Percentiles rank a stretch among this genome's conserved stretches.
Conservation (phyloP, 2,113 vertebrate genomes). For the Pantherophis guttatus region DNA sequence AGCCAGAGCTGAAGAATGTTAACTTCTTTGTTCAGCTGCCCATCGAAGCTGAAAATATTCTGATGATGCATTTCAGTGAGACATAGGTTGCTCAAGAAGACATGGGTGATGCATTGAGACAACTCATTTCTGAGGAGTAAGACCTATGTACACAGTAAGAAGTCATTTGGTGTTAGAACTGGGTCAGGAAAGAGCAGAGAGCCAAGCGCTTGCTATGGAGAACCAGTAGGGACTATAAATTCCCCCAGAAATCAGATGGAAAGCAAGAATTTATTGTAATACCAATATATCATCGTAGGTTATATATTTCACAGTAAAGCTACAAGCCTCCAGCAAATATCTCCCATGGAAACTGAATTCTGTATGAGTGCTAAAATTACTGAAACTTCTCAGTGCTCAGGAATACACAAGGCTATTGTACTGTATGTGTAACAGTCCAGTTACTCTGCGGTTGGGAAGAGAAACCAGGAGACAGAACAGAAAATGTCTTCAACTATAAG, state of each 20-base stretch:
- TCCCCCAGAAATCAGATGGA: neutral
- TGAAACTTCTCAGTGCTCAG: neutral
- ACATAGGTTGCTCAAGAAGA: neutral
- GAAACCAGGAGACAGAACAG: neutral
- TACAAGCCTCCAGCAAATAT: neutral
- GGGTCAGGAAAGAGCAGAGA: neutral
- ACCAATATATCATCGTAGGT: neutral
- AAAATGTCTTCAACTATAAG: neutral
- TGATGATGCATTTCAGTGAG: neutral
- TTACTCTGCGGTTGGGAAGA: neutral
- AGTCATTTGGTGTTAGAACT: neutral
- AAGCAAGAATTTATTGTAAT: neutral
- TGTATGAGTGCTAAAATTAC: neutral
- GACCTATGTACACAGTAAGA: neutral
- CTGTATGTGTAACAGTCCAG: neutral
- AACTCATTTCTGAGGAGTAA: neutral
- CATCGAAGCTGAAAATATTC: neutral
- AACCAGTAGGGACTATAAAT: neutral
- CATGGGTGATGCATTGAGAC: neutral
- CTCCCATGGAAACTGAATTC: neutral
- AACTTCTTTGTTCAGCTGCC: neutral
- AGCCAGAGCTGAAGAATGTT: neutral
- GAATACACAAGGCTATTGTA: neutral
- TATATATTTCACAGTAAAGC: neutral
- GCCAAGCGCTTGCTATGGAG: neutral